Evolutionary conservation across 2,888 invertebrate species (phyloP).

Genomic region (Drosophila ezoana): DNA sequence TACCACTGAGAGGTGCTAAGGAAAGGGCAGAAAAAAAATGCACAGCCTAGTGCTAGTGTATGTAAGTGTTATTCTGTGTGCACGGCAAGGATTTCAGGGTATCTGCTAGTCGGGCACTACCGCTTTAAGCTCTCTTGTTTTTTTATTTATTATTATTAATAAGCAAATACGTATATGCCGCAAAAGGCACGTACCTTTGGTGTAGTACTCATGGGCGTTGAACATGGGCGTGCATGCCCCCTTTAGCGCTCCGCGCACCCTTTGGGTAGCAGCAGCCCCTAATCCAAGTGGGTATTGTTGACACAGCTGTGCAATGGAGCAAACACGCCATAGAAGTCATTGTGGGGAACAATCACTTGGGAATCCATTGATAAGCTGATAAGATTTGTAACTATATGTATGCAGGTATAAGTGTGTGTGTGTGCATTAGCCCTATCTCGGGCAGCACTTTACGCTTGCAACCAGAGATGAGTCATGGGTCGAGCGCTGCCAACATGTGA

Average conservation of each 20-base stretch:
- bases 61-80: no score
- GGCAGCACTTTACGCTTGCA: conserved; percentile 4
- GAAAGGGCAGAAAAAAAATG: no score
- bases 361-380: conserved; percentile 49
- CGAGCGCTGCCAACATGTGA: conserved; percentile 43
- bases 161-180: conserved; percentile 3
- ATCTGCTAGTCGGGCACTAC: not conserved
- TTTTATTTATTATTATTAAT: conserved; percentile 14
- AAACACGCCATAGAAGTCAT: conserved; percentile 35
- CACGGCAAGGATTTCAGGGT: no score
- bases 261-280: not conserved
- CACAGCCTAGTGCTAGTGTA: no score
- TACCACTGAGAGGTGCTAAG: no score
- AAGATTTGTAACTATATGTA: conserved; percentile 21
- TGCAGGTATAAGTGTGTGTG: not conserved
- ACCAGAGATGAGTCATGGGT: conserved; percentile 48
- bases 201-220: not conserved
- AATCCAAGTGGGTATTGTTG: conserved; percentile 11
- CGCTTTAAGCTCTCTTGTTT: rapidly evolving
- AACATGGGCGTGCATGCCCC: not conserved
- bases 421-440: not conserved
- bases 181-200: not conserved
- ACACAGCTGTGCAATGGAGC: conserved; percentile 41
- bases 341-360: conserved; percentile 28
- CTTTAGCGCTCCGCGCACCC: no score